Base-by-base conservation (phyloP, 2,797 vertebrate genomes). In the Pygocentrus nattereri region DNA sequence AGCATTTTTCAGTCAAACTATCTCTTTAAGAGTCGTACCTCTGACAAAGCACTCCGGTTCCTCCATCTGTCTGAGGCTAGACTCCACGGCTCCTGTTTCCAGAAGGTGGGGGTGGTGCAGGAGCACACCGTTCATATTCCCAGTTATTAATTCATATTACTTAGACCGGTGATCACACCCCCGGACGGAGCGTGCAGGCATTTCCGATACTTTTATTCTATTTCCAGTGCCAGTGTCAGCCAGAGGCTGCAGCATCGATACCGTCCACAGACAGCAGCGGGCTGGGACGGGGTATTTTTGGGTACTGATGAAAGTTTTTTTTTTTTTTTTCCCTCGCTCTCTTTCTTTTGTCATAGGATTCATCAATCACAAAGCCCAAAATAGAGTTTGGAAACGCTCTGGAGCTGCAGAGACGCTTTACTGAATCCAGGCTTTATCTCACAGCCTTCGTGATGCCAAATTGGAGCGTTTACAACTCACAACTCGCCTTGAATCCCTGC, bases 81-180 rank as follows among this genome's bases (percentile, higher is more conserved):
- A 95, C 91, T 92, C 81, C 75, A 62, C 91, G 92, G 88, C 93
- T 96, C 92, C 91, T 85, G 86, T 8, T 2, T 15, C 1, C 85
- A 56, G 69, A 84, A 83, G 92, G 77, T 80, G 82, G 65, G 85
- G 79, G 18, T 5, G 41, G 8, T 44, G 41, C 3, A 7, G 74
- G 76, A 88, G 86, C 85, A 84, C 82, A 88, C 67, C 74, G 87
- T 81, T 82, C 92, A 85, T 89, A 75, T 89, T 92, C 88, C 86
- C 84, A 72, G 88, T 89, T 92, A 94, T 93, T 95, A 90, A 86
- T 90, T 89, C 52, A 79, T 79, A 74, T 79, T 69, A 80, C 47
- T 69, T 91, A 88, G 34, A 83, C 84, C 84, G 85, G 70, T 89
- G 80, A 58, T 50, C 77, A 30, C 78, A 71, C 27, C 75, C 25